Evolutionary conservation across 2,113 vertebrate species (phyloP), one percentile per base, ranked within the genome.

Genomic region (Antechinus flavipes): DNA sequence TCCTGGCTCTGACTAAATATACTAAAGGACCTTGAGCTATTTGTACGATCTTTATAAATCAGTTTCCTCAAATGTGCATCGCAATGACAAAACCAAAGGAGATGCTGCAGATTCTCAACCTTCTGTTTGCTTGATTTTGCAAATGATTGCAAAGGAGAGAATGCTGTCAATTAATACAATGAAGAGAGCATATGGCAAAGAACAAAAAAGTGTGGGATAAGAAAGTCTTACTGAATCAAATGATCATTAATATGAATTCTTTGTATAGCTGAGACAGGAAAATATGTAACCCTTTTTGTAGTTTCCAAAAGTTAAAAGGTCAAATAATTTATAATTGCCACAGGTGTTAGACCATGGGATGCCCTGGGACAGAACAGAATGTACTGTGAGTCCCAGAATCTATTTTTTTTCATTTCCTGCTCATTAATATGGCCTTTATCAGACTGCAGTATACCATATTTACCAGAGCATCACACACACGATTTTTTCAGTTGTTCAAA

Each of bases 291-390:
- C 23, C 84, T 95, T 56, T 25, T 46, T 26, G 92, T 89, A 49
- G 52, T 93, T 98, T 97, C 93, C 94, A 97, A 54, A 49, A 97
- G 95, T 24, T 14, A 58, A 42, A 89, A 92, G 27, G 55, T 94
- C 84, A 30, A 22, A 54, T 8, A 0, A 3, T n/a, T n/a, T 92
- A 54, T 94, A 94, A 92, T 53, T 95, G 58, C 24, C 52, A 0
- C 5, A 96, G 0, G 30, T 91, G 16, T 92, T 84, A 91, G 93
- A 11, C 42, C 91, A 93, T 10, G 50, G 91, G 55, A 8, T 93
- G 22, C 94, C 94, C 22, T 11, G 6, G 23, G n/a, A 95, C 61
- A 97, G 42, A 97, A 93, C 26, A 94, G 61, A 93, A 46, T 2
- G 47, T 47, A 91, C 93, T 47, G 89, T 94, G n/a, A 35, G 47